Percentiles rank a stretch among this genome's conserved stretches.
Evolutionary conservation across 1,140 invertebrate genomes (phyloP).

Genomic region (Dinoponera quadriceps): DNA sequence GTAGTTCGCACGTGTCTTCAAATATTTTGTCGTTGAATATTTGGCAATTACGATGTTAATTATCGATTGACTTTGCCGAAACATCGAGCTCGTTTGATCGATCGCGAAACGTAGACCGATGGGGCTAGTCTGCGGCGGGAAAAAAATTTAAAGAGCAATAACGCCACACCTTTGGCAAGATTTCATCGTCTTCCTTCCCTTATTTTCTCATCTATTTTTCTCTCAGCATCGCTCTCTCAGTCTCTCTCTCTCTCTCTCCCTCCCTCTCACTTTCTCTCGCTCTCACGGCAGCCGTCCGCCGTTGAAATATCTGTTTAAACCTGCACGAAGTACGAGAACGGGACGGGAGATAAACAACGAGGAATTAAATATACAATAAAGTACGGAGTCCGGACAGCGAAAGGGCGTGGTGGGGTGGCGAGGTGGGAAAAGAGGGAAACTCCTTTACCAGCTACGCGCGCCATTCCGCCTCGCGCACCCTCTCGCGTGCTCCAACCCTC

Average conservation of each 20-base stretch:
- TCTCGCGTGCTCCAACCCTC: slow-evolving; percentile 39
- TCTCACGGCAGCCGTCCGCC: slow-evolving; percentile 40
- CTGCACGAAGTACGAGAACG: slow-evolving; percentile 22
- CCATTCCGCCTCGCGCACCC: slow-evolving; percentile 58
- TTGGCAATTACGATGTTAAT: not conserved
- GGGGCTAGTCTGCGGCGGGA: not conserved
- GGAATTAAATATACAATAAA: slow-evolving; percentile 79
- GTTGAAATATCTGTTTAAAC: slow-evolving; percentile 68
- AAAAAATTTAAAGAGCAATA: slow-evolving; percentile 54
- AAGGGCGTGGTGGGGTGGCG: slow-evolving; percentile 71
- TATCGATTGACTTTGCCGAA: not conserved
- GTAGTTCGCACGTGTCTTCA: not conserved
- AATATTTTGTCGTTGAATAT: not conserved
- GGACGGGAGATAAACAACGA: slow-evolving; percentile 65
- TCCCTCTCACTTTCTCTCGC: not conserved
- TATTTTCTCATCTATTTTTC: not conserved
- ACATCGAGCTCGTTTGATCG: not conserved
- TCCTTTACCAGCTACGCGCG: slow-evolving; percentile 69
- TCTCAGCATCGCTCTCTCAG: not conserved
- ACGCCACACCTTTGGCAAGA: slow-evolving; percentile 24
- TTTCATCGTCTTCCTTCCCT: slow-evolving; percentile 19
- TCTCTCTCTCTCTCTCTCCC: slow-evolving; percentile 3
- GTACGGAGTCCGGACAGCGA: slow-evolving; percentile 68
- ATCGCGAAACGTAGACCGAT: not conserved
- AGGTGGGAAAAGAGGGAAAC: slow-evolving; percentile 66